Base-by-base conservation (phyloP, 2,888 invertebrate genomes). In the Platyscelio sp. region DNA sequence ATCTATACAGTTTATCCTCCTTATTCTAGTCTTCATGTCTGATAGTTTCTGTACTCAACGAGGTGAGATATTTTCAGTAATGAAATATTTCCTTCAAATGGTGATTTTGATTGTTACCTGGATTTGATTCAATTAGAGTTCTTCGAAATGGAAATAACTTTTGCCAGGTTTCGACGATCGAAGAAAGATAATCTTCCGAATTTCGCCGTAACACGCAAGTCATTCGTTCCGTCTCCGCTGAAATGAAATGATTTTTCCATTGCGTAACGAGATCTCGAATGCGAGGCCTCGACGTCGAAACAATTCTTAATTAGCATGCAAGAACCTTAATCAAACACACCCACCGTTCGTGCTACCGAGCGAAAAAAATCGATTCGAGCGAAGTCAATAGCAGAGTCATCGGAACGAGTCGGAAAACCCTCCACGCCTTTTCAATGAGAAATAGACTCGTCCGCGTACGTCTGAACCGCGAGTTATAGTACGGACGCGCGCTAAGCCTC, bases 371-470 rank as follows among this genome's bases (percentile, higher is more conserved):
- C 81, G 74, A 81, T 81, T 56, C 72, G 27, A 18, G 51, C 58
- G 46, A 71, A 74, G 81, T 85, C 85, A 85, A 81, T 81, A 71
- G 61, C 72, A 60, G 60, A 80, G 68, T 68, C 77, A 68, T 72
- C 83, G 65, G 72, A 68, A 56, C 76, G 84, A 76, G 70, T 74
- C 63, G 74, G 77, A 85, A 77, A 81, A 70, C 85, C 77, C 74
- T 46, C 75, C 75, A 75, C 78, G 79, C 79, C 76, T 84, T 75
- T 80, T 80, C 77, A 80, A 85, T 85, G 80, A 80, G 77, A 85
- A 83, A 80, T 80, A 85, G 84, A 80, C 80, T 80, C 56, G 80
- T 80, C 80, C 72, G 70, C 38, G 77, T 61, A 72, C 54, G 74
- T 77, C 68, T 63, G 63, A 61, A 26, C 43, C 40, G 54, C 29